These are phyloP conservation scores for Pseudotriccus pelzelni DNA, from an alignment of 2,797 vertebrate genomes.

Conservation along the genomic window DNA sequence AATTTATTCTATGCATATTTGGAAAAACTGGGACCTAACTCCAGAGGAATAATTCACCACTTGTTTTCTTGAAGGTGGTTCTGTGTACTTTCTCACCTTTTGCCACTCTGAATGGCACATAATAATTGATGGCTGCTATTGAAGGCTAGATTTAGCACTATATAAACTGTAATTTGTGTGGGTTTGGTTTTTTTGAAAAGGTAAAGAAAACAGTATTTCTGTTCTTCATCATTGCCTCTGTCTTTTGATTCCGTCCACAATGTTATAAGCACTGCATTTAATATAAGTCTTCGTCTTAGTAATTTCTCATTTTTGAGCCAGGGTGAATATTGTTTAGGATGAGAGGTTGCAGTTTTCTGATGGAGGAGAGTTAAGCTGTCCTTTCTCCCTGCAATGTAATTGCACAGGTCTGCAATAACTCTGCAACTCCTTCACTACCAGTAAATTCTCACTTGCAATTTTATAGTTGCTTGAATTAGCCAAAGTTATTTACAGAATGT, in stretches of 20 bases:
- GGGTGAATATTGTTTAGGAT: not conserved
- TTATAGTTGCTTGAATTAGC: slow-evolving; percentile 32
- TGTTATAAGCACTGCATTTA: not conserved
- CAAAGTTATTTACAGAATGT: not conserved
- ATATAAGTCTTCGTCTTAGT: not conserved
- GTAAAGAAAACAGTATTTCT: not conserved
- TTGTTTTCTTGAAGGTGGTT: not conserved
- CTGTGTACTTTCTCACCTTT: not conserved
- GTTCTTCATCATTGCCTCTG: not conserved
- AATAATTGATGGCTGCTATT: not conserved
- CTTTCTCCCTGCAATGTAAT: not conserved
- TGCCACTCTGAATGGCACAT: not conserved
- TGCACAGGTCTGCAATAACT: not conserved
- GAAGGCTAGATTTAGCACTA: not conserved
- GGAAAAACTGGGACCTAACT: not conserved
- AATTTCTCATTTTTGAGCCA: not conserved
- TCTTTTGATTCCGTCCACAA: not conserved
- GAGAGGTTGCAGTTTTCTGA: not conserved
- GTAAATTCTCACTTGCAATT: slow-evolving; percentile 11
- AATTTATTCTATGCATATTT: not conserved
- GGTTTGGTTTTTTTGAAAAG: not conserved
- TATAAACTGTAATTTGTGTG: not conserved
- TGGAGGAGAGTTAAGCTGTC: not conserved
- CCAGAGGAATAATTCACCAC: not conserved
- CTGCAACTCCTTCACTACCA: not conserved